Percentiles rank a stretch among this genome's conserved stretches.
These are phyloP conservation scores for Phortica variegata DNA, from an alignment of 1,140 invertebrate genomes.

Conservation along the genomic window DNA sequence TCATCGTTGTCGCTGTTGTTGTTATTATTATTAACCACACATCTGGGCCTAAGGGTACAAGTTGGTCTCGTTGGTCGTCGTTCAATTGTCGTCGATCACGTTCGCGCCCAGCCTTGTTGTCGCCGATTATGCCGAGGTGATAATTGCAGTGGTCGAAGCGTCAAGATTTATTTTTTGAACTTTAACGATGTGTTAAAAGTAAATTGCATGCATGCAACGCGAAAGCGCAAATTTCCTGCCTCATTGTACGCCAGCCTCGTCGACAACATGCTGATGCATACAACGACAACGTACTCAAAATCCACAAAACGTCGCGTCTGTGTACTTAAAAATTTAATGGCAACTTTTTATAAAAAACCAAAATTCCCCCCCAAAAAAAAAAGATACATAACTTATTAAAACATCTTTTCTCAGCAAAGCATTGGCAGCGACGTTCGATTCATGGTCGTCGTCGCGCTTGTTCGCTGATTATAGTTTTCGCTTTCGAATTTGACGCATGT, in stretches of 20 bases:
- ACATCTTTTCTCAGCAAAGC: no score
- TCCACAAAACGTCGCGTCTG: constrained; percentile 47
- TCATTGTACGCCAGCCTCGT: constrained; percentile 8
- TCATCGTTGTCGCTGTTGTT: not conserved
- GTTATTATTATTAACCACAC: not conserved
- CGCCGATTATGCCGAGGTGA: constrained; percentile 52
- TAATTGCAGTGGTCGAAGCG: constrained; percentile 52
- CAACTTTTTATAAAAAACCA: no score
- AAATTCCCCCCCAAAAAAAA: no score
- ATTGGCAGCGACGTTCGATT: no score
- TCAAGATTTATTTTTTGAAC: constrained; percentile 53
- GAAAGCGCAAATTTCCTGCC: not conserved
- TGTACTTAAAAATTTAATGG: constrained; percentile 46
- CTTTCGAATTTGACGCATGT: no score
- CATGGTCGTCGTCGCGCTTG: no score
- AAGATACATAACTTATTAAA: constrained; percentile 36
- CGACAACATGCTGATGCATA: not conserved
- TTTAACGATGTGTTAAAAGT: constrained; percentile 55
- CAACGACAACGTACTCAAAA: constrained; percentile 22
- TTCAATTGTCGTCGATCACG: constrained; percentile 17
- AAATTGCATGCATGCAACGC: constrained; percentile 41
- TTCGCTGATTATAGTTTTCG: no score
- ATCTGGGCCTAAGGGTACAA: constrained; percentile 32
- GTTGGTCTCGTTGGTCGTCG: constrained; percentile 47
- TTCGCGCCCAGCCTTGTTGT: constrained; percentile 12